Percentiles rank a stretch among this genome's conserved stretches.
These are phyloP conservation scores for Limnephilus lunatus DNA, from an alignment of 2,888 invertebrate genomes.

Conservation along the genomic window DNA sequence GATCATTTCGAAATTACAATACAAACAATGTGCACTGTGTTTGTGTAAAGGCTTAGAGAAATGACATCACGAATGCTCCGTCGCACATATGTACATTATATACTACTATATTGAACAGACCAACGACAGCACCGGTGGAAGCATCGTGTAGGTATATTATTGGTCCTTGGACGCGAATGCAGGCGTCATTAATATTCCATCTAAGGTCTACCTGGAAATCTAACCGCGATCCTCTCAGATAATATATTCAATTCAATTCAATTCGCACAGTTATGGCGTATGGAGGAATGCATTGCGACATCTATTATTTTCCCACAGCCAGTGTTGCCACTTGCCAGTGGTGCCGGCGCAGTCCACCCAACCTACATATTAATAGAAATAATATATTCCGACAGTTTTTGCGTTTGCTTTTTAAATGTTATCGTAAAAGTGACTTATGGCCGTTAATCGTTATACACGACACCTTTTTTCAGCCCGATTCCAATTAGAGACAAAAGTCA, in stretches of 20 bases:
- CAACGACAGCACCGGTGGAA: not conserved
- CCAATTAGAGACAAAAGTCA: too few species aligned
- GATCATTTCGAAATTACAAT: not conserved
- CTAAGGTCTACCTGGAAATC: slow-evolving; percentile 22
- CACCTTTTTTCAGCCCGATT: too few species aligned
- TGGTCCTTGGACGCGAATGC: slow-evolving; percentile 56
- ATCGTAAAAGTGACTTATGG: not conserved
- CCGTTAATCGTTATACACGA: too few species aligned
- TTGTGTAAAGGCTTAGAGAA: slow-evolving; percentile 14
- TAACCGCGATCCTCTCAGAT: slow-evolving; percentile 31
- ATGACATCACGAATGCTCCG: slow-evolving; percentile 51
- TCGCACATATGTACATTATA: not conserved
- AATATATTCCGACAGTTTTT: not conserved
- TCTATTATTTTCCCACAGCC: slow-evolving; percentile 32
- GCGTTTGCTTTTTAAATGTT: not conserved
- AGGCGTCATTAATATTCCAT: slow-evolving; percentile 42
- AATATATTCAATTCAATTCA: not conserved
- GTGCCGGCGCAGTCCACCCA: not conserved
- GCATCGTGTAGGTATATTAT: not conserved
- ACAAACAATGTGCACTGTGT: not conserved
- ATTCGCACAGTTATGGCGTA: not conserved
- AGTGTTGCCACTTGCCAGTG: too few species aligned
- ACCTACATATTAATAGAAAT: not conserved
- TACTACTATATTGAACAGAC: not conserved
- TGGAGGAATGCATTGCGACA: not conserved